Conservation (phyloP, 2,113 vertebrate genomes). For the Nerophis lumbriciformis region DNA sequence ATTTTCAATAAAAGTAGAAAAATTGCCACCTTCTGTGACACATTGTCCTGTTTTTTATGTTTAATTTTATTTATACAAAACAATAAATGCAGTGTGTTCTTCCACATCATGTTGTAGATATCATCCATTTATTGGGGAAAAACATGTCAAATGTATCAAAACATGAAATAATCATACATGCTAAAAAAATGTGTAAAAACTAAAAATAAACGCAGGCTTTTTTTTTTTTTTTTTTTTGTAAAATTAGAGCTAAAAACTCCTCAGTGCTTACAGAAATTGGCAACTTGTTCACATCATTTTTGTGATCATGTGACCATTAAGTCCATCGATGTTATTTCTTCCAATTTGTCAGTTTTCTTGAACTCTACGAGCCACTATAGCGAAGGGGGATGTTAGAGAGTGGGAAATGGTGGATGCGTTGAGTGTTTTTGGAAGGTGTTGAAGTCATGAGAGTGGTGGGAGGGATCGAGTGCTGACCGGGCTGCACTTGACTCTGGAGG, state of each 20-base stretch:
- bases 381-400: conserved; percentile 28
- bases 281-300: no score
- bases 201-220: conserved; percentile 24
- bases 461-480: conserved; percentile 67
- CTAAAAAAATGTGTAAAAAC: no score
- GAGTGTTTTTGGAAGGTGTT: background rate
- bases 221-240: background rate
- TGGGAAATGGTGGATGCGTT: conserved; percentile 13
- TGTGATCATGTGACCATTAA: background rate
- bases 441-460: conserved; percentile 56
- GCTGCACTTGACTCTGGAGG: conserved; percentile 48
- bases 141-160: no score
- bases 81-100: no score
- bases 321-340: background rate
- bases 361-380: conserved; percentile 21
- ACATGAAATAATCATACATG: no score
- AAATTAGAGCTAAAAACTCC: conserved; percentile 17
- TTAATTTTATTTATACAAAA: no score
- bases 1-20: no score
- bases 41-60: no score
- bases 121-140: no score
- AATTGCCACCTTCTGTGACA: no score
- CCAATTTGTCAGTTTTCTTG: background rate
- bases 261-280: conserved; percentile 20
- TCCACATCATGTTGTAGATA: no score